Conservation (phyloP, 2,797 vertebrate species). For the Petrocephalus schoutedeni region DNA sequence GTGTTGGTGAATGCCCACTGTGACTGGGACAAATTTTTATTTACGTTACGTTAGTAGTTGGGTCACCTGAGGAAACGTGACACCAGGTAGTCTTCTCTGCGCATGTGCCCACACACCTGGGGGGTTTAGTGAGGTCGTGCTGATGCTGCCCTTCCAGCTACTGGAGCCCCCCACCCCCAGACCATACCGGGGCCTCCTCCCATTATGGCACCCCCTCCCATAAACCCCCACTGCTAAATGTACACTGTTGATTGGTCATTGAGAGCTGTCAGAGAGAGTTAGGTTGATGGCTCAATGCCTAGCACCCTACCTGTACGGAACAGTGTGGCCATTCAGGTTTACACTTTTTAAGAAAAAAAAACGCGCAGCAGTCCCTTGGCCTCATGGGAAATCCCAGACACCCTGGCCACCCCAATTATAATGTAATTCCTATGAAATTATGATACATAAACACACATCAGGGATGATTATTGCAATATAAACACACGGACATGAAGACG, state of each 20-base stretch:
- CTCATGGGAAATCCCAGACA: background rate
- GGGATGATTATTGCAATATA: background rate
- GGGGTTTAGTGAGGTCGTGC: conserved; percentile 20
- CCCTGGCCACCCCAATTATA: conserved; percentile 8
- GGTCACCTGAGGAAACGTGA: conserved; percentile 56
- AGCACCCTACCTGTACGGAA: background rate
- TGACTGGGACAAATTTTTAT: conserved; percentile 38
- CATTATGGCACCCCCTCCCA: background rate
- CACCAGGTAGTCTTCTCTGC: conserved; percentile 28
- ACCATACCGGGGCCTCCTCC: background rate
- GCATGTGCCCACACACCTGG: background rate
- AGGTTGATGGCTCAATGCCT: conserved; percentile 35
- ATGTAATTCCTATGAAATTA: conserved; percentile 18
- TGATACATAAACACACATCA: conserved; percentile 1
- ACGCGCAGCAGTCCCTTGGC: background rate
- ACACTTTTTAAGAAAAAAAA: background rate
- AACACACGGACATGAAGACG: background rate
- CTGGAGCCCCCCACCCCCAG: background rate
- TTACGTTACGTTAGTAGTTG: conserved; percentile 61
- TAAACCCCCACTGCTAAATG: background rate
- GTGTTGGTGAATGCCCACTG: conserved; percentile 28
- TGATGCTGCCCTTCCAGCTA: background rate
- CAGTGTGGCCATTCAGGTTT: conserved; percentile 15
- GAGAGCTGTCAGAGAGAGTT: conserved; percentile 55
- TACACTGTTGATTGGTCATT: conserved; percentile 46